Base-by-base conservation (phyloP, 2,797 vertebrate genomes). In the Podarcis lilfordi region DNA sequence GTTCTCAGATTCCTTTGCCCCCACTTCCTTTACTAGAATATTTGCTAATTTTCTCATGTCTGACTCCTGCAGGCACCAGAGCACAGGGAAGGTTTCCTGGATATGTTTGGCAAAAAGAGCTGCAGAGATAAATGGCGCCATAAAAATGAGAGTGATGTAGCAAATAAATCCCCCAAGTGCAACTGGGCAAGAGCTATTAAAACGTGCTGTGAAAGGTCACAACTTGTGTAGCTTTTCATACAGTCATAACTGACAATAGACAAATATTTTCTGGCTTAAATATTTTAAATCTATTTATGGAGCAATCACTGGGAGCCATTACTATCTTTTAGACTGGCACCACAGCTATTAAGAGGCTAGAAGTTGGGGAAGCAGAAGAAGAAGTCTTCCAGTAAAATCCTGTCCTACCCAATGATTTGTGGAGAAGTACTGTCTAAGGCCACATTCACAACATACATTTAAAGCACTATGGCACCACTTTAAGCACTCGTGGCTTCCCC, bases 221-320 rank as follows among this genome's bases (percentile, higher is more conserved):
- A 1, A 77, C 37, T 83, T 71, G 80, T 9, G 83, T 61, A 1
- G 0, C 32, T 84, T 71, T 90, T 88, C 90, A 85, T 72, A 23
- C 50, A 0, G 0, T 1, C 0, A 69, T 23, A 82, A 45, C 55
- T 43, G 29, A 23, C 0, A 0, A 9, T 8, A 25, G 84, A 82
- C 84, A 76, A 76, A 72, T 72, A 0, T 9, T 88, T 0, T 55
- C 0, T 68, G 78, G 69, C 19, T 89, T 3, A 40, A 84, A 82
- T 69, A 35, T 0, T 89, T 27, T 59, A 55, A 69, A 66, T 88
- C 89, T 37, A 0, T 0, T 40, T 3, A 2, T 1, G 86, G 68
- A 76, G 27, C 0, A 1, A 86, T 40, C 0, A 0, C 0, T 0
- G 64, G 0, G 0, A 92, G 81, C 27, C 75, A 82, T 85, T 68